phyloP scores from a whole-genome alignment of 2,113 vertebrate species.

The Odocoileus hemionus region DNA sequence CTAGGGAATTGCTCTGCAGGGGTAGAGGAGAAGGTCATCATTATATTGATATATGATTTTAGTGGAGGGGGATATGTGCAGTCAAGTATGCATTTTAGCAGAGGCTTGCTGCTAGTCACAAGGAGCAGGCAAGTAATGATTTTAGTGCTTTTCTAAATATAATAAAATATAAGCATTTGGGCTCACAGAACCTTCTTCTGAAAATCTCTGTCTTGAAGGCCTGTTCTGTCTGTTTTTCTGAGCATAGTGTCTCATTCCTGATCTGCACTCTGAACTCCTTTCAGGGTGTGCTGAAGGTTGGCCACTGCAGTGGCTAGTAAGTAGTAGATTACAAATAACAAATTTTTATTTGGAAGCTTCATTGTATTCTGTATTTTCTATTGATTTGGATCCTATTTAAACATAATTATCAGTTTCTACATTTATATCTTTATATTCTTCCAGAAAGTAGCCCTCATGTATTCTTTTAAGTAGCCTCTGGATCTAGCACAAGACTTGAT shows the following conservation, averaged over 20 bases:
- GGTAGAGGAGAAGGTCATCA: background rate
- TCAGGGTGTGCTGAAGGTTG: background rate
- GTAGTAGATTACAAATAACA: background rate
- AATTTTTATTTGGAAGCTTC: background rate
- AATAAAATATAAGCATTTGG: background rate
- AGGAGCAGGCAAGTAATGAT: background rate
- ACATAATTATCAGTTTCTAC: background rate
- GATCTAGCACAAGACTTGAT: background rate
- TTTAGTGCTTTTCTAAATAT: background rate
- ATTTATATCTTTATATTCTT: background rate
- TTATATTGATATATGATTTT: background rate
- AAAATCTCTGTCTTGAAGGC: background rate
- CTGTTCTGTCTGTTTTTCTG: background rate
- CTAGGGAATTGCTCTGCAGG: background rate
- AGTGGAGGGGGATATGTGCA: background rate
- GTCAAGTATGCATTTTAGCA: background rate
- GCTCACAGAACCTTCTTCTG: background rate
- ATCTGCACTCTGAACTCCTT: background rate
- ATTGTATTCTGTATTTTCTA: background rate
- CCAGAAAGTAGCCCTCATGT: background rate
- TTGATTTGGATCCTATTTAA: background rate
- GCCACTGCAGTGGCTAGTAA: background rate
- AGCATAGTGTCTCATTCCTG: background rate
- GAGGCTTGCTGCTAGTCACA: background rate
- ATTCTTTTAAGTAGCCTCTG: background rate